Base-by-base conservation (phyloP, 2,797 vertebrate species). In the Esox masquinongy region DNA sequence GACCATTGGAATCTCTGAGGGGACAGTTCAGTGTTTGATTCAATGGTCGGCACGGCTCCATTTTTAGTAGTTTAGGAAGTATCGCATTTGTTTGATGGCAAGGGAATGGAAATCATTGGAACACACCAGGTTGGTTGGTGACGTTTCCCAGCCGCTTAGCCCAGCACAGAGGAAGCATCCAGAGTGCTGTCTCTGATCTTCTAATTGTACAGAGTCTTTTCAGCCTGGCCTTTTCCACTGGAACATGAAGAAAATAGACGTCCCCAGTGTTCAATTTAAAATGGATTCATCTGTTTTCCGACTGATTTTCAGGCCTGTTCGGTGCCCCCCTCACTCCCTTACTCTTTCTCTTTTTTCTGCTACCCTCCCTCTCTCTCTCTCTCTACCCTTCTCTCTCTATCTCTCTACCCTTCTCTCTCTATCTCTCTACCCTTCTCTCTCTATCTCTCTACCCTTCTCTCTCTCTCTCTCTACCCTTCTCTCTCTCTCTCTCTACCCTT, bases 281-380 rank as follows among this genome's bases (percentile, higher is more conserved):
- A 75, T 59, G 53, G 70, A 76, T 74, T 82, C 34, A 81, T 77
- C 79, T 80, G 79, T 82, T 84, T 80, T 81, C 74, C 75, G 36
- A 69, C 68, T 66, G 73, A 76, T 69, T 84, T 78, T 70, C 81
- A 73, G 70, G 50, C 49, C 31, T 50, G 50, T 43, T 36, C 47
- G 51, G 49, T 14, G 22, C 47, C 50, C 66, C 3, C 34, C 3
- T 31, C 29, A 31, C 29, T 31, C 29, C 29, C 47, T 16, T n/a
- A 22, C 26, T 34, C 47, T 19, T 49, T 34, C 22, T n/a, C n/a
- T n/a, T n/a, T n/a, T n/a, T n/a, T n/a, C n/a, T n/a, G n/a, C n/a
- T n/a, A n/a, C n/a, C n/a, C n/a, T n/a, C 64, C n/a, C 49, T 43
- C 17, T 68, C 9, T 66, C 69, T 31, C 11, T 12, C 68, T 39